These are phyloP conservation scores for Xenopus tropicalis DNA, from an alignment of 2,113 vertebrate genomes.

Conservation along the genomic window DNA sequence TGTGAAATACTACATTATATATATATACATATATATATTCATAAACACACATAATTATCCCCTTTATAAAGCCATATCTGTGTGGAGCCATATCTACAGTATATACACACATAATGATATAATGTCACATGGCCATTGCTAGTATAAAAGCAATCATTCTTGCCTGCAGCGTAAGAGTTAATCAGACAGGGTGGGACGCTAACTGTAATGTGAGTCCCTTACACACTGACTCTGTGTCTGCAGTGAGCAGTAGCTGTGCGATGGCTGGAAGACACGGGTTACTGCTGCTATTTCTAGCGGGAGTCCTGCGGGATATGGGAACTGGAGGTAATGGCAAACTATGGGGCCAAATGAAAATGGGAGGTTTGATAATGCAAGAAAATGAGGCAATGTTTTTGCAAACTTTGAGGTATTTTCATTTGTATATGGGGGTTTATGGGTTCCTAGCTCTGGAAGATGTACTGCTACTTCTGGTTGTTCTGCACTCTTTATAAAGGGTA, in stretches of 20 bases:
- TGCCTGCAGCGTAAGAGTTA: conserved; percentile 31
- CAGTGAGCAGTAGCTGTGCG: conserved; percentile 24
- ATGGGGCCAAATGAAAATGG: neutral
- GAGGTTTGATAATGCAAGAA: neutral
- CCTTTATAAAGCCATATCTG: no score
- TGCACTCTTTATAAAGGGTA: neutral
- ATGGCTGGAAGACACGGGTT: conserved; percentile 32
- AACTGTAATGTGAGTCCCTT: conserved; percentile 41
- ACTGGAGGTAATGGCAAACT: conserved; percentile 22
- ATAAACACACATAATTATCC: no score
- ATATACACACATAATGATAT: no score
- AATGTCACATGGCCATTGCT: no score
- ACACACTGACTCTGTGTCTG: conserved; percentile 27
- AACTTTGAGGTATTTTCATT: neutral
- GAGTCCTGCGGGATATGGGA: conserved; percentile 28
- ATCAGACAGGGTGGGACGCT: conserved; percentile 42
- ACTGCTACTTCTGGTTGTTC: neutral
- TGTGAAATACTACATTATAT: no score
- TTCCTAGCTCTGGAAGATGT: neutral
- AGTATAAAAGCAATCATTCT: neutral
- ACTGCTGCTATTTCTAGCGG: conserved; percentile 33
- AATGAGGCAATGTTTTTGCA: neutral
- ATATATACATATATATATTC: no score
- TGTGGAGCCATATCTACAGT: no score
- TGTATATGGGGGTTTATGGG: neutral